phyloP scores from a whole-genome alignment of 2,888 invertebrate species.

The Cheilosia vulpina region DNA sequence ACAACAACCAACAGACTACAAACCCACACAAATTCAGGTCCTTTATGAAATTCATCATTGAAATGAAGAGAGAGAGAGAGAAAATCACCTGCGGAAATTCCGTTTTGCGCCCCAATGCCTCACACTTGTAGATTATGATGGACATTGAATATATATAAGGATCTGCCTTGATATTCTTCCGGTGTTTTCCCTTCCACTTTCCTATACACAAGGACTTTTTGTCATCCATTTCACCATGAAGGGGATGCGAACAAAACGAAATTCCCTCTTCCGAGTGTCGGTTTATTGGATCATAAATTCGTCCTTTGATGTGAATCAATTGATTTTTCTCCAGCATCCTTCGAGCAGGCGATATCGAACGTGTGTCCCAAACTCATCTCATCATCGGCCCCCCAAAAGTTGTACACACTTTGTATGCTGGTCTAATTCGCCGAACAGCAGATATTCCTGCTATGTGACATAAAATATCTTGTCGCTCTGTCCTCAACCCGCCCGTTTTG shows the following conservation, averaged over 20 bases:
- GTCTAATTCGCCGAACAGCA: neutral
- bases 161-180: neutral
- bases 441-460: neutral
- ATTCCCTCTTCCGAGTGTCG: slow-evolving; percentile 26
- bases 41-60: neutral
- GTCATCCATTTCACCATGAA: slow-evolving; percentile 22
- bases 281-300: slow-evolving; percentile 54
- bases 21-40: neutral
- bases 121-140: slow-evolving; percentile 3
- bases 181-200: slow-evolving; percentile 13
- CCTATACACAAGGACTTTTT: slow-evolving; percentile 9
- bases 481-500: neutral
- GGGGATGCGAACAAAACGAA: slow-evolving; percentile 10
- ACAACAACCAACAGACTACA: neutral
- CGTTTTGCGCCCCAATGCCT: neutral
- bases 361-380: neutral
- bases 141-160: neutral
- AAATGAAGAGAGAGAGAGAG: slow-evolving; percentile 18
- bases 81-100: slow-evolving; percentile 30
- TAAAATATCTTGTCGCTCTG: neutral
- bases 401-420: neutral
- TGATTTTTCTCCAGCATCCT: slow-evolving; percentile 1
- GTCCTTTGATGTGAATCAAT: slow-evolving; percentile 48
- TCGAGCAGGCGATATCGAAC: neutral
- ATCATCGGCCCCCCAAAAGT: neutral